Conservation (phyloP, 1,140 invertebrate genomes). For the Scylla paramamosain region DNA sequence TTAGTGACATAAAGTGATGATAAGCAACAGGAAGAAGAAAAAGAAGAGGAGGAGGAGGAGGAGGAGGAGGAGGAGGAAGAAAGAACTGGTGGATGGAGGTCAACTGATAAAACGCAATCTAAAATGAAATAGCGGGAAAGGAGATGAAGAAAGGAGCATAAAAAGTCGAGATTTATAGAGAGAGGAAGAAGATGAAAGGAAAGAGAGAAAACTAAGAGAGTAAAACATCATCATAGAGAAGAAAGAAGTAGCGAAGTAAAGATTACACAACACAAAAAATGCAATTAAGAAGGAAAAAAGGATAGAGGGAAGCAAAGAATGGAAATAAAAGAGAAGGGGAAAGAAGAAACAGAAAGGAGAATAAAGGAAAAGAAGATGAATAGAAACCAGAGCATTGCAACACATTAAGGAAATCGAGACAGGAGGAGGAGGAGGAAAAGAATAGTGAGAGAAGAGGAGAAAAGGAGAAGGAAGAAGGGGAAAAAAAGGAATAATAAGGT, state of each 20-base stretch:
- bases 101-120: too few relatives aligned
- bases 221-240: not conserved
- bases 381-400: not conserved
- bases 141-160: too few relatives aligned
- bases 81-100: not conserved
- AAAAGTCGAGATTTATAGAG: too few relatives aligned
- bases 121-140: too few relatives aligned
- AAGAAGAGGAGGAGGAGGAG: not conserved
- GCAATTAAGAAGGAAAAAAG: not conserved
- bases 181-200: not conserved
- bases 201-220: not conserved
- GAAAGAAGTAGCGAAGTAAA: not conserved
- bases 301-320: not conserved
- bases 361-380: not conserved
- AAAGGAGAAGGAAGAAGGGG: too few relatives aligned
- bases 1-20: not conserved
- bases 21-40: not conserved
- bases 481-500: not conserved
- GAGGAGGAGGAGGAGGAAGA: too few relatives aligned
- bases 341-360: not conserved
- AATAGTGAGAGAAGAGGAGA: too few relatives aligned
- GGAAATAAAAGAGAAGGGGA: not conserved
- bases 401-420: not conserved
- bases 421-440: too few relatives aligned
- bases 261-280: not conserved